Conservation (phyloP, 2,888 invertebrate genomes). For the Chironomus tentans region DNA sequence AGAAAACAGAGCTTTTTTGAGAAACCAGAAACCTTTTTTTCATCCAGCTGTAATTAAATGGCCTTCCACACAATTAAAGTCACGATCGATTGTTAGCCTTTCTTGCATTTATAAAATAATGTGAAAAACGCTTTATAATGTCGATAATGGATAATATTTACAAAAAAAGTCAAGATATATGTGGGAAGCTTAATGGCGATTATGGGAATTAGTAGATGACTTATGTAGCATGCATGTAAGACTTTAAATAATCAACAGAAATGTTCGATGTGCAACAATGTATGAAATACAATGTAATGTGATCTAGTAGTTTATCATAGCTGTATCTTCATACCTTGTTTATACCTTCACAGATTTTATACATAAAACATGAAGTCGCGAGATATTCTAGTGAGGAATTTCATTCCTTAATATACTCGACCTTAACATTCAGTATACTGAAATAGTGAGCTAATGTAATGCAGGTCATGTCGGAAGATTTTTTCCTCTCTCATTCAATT, state of each 20-base stretch:
- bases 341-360: no score
- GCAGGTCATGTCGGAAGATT: no score
- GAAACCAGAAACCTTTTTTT: background rate
- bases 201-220: background rate
- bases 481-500: no score
- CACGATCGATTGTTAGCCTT: conserved; percentile 3
- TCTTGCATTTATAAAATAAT: background rate
- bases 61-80: background rate
- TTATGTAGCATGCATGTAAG: background rate
- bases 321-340: no score
- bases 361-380: no score
- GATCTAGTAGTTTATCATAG: no score
- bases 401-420: no score
- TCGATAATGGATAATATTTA: background rate
- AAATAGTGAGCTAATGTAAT: no score
- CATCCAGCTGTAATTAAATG: background rate
- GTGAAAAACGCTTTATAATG: background rate
- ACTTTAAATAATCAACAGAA: background rate
- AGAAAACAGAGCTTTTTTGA: no score
- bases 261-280: background rate
- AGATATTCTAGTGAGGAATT: no score
- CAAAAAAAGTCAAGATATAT: background rate
- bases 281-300: background rate
- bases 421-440: no score
- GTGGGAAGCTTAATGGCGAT: background rate